Conservation (phyloP, 37 sponge, comb jelly and placozoan genomes). For the Mnemiopsis leidyi region DNA sequence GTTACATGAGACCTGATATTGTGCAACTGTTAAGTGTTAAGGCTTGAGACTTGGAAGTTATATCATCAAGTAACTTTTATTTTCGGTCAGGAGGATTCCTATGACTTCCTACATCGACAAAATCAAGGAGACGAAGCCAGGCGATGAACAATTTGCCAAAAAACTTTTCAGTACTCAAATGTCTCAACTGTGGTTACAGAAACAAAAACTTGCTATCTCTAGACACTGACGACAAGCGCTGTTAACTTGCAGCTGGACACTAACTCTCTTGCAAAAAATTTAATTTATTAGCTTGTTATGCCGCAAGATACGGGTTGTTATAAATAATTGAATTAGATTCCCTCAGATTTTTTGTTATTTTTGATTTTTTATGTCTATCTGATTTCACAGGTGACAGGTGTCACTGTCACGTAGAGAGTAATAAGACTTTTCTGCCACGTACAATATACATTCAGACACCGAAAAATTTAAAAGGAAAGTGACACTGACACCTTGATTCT, state of each 20-base stretch:
- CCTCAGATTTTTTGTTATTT: not conserved
- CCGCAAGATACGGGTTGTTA: not conserved
- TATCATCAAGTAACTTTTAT: too few species aligned
- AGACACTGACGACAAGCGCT: not conserved
- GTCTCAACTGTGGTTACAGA: slow-evolving; percentile 36
- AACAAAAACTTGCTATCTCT: not conserved
- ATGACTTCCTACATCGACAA: not conserved
- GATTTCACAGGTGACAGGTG: too few species aligned
- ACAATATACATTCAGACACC: too few species aligned
- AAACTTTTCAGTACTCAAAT: not conserved
- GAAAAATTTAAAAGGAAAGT: too few species aligned
- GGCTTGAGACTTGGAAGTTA: too few species aligned
- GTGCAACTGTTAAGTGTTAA: too few species aligned
- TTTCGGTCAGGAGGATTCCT: not conserved
- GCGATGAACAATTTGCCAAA: not conserved
- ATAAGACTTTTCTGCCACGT: too few species aligned
- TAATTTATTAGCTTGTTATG: not conserved
- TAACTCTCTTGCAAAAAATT: not conserved
- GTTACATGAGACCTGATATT: too few species aligned
- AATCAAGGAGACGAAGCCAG: not conserved
- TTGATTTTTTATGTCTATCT: too few species aligned
- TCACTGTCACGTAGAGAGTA: too few species aligned
- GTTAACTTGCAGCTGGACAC: not conserved
- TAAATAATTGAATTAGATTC: not conserved
- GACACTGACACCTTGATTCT: too few species aligned